phyloP scores from a whole-genome alignment of 2,113 vertebrate genomes.

The Festucalex cinctus region DNA sequence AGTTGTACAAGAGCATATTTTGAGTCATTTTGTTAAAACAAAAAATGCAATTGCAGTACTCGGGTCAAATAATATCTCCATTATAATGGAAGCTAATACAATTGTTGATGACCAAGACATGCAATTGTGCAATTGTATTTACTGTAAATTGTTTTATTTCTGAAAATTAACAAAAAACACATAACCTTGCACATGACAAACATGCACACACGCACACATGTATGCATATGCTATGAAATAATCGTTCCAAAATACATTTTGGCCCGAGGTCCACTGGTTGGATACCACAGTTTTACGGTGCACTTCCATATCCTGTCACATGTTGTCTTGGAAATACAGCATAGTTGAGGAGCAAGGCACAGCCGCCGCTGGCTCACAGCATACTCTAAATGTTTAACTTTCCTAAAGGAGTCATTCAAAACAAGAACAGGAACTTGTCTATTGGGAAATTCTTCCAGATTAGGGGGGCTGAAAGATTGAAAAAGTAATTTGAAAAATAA shows the following conservation, averaged over 20 bases:
- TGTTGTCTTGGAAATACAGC: constrained; percentile 60
- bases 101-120: no score
- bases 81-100: no score
- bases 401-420: constrained; percentile 78
- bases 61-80: no score
- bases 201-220: no score
- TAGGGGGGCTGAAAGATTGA: constrained; percentile 82
- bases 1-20: no score
- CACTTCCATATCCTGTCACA: not conserved
- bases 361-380: constrained; percentile 60
- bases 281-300: not conserved
- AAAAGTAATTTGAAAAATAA: constrained; percentile 88
- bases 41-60: no score
- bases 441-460: constrained; percentile 81
- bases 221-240: not conserved
- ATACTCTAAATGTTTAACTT: constrained; percentile 73
- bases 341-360: constrained; percentile 38
- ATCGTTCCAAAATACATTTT: not conserved
- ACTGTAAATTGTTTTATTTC: no score
- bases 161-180: no score
- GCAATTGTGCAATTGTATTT: no score
- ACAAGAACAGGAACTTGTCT: constrained; percentile 74
- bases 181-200: no score
- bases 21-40: no score
- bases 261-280: not conserved